Evolutionary conservation across 2,113 vertebrate genomes (phyloP).

Genomic region (Cryptomyrus ogoouensis): DNA sequence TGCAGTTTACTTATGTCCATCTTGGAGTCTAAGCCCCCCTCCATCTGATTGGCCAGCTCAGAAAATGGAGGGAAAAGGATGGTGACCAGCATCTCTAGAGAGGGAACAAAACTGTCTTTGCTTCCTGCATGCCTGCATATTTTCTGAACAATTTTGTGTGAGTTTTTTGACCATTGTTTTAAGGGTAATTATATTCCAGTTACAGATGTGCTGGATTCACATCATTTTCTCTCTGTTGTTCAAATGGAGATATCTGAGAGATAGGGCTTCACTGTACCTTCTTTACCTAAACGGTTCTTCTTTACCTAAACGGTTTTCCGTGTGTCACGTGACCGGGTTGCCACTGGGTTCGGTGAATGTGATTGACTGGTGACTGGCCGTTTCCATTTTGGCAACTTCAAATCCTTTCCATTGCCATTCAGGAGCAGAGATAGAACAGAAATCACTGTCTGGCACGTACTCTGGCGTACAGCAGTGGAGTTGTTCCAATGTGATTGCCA

Average conservation of each 20-base stretch:
- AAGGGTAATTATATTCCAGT: background rate
- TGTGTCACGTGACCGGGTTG: background rate
- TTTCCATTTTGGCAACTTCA: background rate
- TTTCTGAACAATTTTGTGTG: background rate
- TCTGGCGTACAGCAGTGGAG: background rate
- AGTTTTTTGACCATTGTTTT: background rate
- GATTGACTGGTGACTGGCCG: background rate
- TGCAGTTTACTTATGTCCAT: background rate
- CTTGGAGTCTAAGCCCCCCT: background rate
- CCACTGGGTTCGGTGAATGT: background rate
- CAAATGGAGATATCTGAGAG: background rate
- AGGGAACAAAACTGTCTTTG: background rate
- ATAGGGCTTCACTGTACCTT: background rate
- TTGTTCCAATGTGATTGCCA: background rate
- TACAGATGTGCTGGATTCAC: background rate
- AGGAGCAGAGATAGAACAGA: background rate
- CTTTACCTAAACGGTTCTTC: background rate
- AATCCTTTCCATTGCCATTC: background rate
- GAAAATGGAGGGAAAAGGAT: background rate
- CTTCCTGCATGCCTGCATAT: background rate
- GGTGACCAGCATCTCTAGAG: background rate
- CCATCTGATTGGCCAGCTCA: background rate
- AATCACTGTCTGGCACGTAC: background rate
- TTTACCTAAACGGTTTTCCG: no score
- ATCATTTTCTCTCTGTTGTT: background rate